A percentile compares a stretch with the other conserved stretches of the same genome.
These are phyloP conservation scores for Mus caroli DNA, from an alignment of 2,797 vertebrate species.

Conservation along the genomic window DNA sequence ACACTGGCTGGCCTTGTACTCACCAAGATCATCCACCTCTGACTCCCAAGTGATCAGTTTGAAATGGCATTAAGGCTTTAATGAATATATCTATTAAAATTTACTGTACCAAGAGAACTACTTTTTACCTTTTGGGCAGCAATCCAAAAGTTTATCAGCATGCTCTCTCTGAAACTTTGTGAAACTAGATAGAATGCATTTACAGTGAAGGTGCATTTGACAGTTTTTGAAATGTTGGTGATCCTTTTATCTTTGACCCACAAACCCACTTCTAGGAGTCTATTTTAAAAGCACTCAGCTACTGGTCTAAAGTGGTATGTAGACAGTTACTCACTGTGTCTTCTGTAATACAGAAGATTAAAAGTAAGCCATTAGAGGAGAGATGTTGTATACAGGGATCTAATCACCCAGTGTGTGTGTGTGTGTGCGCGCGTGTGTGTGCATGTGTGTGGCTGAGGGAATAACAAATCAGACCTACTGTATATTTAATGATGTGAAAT, in stretches of 20 bases:
- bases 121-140: neutral
- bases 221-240: constrained; percentile 40
- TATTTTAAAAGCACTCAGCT: constrained; percentile 46
- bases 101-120: neutral
- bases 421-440: neutral
- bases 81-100: neutral
- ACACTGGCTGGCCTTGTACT: neutral
- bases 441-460: neutral
- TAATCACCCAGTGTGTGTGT: neutral
- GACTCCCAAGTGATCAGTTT: neutral
- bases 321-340: constrained; percentile 36
- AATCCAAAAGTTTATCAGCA: constrained; percentile 16
- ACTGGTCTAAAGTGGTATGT: neutral
- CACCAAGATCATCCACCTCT: too few species aligned
- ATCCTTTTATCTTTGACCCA: constrained; percentile 65
- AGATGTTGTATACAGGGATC: neutral
- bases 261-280: constrained; percentile 38
- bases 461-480: neutral
- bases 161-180: constrained; percentile 29
- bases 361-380: neutral
- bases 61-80: constrained; percentile 14
- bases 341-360: constrained; percentile 55
- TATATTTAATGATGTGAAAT: neutral
- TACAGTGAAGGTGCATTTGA: neutral
- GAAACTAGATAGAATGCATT: neutral